phyloP scores from a whole-genome alignment of 2,888 invertebrate genomes.

The Sympetrum striolatum region DNA sequence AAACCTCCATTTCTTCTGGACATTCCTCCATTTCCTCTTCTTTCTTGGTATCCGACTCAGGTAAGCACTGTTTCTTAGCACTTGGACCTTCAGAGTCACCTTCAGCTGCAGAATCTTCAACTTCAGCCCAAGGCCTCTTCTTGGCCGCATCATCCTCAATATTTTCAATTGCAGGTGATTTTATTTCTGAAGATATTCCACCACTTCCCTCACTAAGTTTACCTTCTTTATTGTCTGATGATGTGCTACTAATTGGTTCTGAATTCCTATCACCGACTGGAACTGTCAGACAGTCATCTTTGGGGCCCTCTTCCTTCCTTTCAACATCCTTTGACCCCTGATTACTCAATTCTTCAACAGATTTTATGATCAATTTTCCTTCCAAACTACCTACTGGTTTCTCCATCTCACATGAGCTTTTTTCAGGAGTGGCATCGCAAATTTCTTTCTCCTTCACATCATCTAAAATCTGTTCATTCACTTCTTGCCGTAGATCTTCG shows the following conservation, averaged over 20 bases:
- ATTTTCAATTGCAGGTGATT: background rate
- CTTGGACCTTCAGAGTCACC: background rate
- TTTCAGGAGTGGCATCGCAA: background rate
- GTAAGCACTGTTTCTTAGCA: background rate
- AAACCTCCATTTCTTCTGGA: background rate
- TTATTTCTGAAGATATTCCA: background rate
- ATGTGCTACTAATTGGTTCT: background rate
- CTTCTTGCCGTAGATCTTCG: background rate
- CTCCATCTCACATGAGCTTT: background rate
- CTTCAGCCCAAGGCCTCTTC: background rate
- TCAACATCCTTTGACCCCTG: background rate
- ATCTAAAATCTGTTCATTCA: background rate
- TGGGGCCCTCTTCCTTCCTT: background rate
- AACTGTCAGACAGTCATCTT: background rate
- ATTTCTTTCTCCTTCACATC: background rate
- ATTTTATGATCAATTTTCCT: background rate
- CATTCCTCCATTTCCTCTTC: background rate
- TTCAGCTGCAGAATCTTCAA: background rate
- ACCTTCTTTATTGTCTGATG: background rate
- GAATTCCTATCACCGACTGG: background rate
- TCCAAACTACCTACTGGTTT: background rate
- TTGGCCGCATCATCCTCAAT: background rate
- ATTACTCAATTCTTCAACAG: slow-evolving; percentile 1
- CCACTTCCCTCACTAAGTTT: background rate
- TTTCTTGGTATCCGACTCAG: background rate